Conservation (phyloP, 2,113 vertebrate genomes). For the Pseudorhombus dupliciocellatus region DNA sequence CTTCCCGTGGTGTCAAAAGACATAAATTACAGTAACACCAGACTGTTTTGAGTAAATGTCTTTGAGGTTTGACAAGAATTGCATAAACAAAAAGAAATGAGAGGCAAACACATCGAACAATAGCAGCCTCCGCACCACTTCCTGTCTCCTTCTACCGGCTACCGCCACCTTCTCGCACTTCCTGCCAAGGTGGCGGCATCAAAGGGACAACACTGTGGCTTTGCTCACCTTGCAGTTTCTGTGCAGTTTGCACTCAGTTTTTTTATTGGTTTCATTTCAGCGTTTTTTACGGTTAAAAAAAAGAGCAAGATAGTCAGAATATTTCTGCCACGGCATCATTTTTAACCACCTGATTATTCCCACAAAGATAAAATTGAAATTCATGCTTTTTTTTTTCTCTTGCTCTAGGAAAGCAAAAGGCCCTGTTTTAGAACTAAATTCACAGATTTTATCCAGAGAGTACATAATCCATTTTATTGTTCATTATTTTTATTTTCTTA, state of each 20-base stretch:
- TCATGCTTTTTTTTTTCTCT: too few species aligned
- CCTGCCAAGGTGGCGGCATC: slow-evolving; percentile 51
- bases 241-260: slow-evolving; percentile 8
- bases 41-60: neutral
- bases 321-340: neutral
- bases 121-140: slow-evolving; percentile 55
- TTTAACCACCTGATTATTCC: slow-evolving; percentile 34
- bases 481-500: neutral
- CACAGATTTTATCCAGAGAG: too few species aligned
- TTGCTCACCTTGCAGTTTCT: slow-evolving; percentile 62
- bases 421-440: too few species aligned
- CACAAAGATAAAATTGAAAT: too few species aligned
- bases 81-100: neutral
- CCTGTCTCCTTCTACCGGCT: slow-evolving; percentile 43
- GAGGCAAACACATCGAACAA: slow-evolving; percentile 23
- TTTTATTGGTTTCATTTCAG: slow-evolving; percentile 49
- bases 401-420: too few species aligned
- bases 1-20: neutral
- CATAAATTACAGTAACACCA: neutral
- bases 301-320: too few species aligned
- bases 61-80: neutral
- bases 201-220: slow-evolving; percentile 46
- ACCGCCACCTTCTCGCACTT: neutral
- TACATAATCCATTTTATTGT: neutral
- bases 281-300: too few species aligned